These are phyloP conservation scores for Terrapene triunguis DNA, from an alignment of 2,113 vertebrate species.

Conservation along the genomic window DNA sequence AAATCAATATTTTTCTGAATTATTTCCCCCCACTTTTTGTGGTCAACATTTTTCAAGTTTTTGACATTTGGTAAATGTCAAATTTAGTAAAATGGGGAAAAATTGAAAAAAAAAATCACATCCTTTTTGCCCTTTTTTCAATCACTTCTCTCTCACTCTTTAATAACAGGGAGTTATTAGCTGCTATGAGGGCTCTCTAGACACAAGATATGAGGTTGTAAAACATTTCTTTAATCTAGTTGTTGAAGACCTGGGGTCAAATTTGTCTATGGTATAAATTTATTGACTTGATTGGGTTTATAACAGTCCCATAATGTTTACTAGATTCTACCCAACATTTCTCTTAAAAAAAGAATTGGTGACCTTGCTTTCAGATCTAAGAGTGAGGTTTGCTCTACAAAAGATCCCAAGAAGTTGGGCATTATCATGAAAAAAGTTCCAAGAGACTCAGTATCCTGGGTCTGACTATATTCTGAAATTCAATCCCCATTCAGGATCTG, in stretches of 20 bases:
- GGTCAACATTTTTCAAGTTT: background rate
- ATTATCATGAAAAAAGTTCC: slow-evolving; percentile 63
- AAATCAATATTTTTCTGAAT: background rate
- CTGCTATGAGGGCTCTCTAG: background rate
- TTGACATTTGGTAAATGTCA: background rate
- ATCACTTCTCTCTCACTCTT: background rate
- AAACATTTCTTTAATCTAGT: background rate
- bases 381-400: slow-evolving; percentile 47
- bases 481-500: slow-evolving; percentile 48
- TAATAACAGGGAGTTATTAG: background rate
- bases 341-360: slow-evolving; percentile 43
- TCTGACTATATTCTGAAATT: slow-evolving; percentile 71
- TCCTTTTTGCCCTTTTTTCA: background rate
- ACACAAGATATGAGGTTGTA: background rate
- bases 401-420: slow-evolving; percentile 63
- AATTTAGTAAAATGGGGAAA: background rate
- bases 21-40: slow-evolving; percentile 29
- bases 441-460: slow-evolving; percentile 29
- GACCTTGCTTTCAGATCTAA: slow-evolving; percentile 26
- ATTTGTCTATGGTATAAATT: background rate
- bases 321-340: slow-evolving; percentile 27
- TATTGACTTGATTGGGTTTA: slow-evolving; percentile 16
- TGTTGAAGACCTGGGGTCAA: background rate
- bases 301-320: background rate
- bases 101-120: background rate